phyloP scores from a whole-genome alignment of 2,888 invertebrate genomes.

The Synanthedon vespiformis region DNA sequence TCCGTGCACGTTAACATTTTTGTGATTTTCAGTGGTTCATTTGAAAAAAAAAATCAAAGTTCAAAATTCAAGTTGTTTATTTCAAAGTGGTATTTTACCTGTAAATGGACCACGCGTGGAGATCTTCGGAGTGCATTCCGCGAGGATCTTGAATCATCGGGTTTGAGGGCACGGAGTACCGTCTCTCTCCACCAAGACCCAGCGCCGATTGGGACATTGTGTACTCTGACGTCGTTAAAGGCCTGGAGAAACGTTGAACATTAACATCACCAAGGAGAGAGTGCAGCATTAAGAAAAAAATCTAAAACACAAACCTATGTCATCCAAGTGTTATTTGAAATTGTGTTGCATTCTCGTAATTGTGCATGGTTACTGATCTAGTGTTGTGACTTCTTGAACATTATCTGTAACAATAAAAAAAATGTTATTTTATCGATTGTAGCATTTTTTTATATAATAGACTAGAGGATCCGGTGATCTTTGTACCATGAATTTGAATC shows the following conservation, averaged over 20 bases:
- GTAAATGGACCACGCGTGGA: slow-evolving; percentile 97
- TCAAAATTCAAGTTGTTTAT: too few species aligned
- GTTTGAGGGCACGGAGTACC: slow-evolving; percentile 90
- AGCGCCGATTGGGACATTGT: slow-evolving; percentile 57
- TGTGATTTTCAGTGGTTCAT: too few species aligned
- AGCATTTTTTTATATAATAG: background rate
- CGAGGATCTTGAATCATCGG: slow-evolving; percentile 77
- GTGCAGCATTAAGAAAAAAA: too few species aligned
- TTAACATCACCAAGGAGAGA: too few species aligned
- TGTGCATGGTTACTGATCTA: slow-evolving; percentile 23
- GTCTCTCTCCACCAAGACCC: slow-evolving; percentile 76
- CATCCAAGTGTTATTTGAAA: slow-evolving; percentile 19
- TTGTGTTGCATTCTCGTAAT: slow-evolving; percentile 15
- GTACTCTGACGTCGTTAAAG: too few species aligned
- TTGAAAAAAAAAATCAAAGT: too few species aligned
- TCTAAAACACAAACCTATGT: slow-evolving; percentile 18
- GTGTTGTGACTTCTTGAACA: slow-evolving; percentile 8
- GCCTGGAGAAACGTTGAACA: too few species aligned
- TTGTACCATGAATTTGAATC: too few species aligned
- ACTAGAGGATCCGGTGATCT: background rate
- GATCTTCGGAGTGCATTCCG: slow-evolving; percentile 88
- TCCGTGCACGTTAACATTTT: too few species aligned
- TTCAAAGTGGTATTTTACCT: slow-evolving; percentile 61
- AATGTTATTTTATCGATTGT: background rate
- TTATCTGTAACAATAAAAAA: slow-evolving; percentile 41